Conservation (phyloP, 2,888 invertebrate genomes). For the Aspidiotus rigidus region DNA sequence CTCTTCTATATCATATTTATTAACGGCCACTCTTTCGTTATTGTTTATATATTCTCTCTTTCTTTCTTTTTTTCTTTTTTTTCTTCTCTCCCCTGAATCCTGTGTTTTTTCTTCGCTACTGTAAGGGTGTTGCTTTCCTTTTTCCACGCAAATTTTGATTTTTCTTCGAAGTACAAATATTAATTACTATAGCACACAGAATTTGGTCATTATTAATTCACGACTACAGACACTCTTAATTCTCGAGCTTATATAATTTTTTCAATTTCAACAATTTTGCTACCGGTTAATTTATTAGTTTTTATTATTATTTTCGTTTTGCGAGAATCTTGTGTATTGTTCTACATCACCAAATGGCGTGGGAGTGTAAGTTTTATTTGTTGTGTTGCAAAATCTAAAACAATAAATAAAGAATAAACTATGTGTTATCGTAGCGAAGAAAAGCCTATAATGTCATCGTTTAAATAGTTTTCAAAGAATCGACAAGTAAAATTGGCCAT, state of each 20-base stretch:
- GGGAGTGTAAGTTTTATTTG: slow-evolving; percentile 11
- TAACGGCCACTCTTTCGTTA: slow-evolving; percentile 33
- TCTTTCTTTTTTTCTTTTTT: slow-evolving; percentile 5
- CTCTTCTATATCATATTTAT: slow-evolving; percentile 32
- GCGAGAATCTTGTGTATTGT: neutral
- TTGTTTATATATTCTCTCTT: slow-evolving; percentile 26
- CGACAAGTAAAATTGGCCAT: slow-evolving; percentile 33
- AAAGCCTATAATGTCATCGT: slow-evolving; percentile 33
- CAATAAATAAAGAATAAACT: slow-evolving; percentile 33
- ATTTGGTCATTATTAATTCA: no score
- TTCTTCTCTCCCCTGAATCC: neutral
- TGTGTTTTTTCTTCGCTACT: no score
- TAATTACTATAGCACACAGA: no score
- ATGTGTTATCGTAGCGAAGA: slow-evolving; percentile 28
- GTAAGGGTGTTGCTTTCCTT: no score
- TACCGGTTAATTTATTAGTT: no score
- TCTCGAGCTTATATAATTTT: no score
- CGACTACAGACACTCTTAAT: no score
- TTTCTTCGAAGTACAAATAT: no score
- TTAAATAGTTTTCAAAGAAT: slow-evolving; percentile 33
- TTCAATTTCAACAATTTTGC: no score
- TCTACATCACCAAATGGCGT: slow-evolving; percentile 8
- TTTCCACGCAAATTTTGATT: no score
- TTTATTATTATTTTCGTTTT: neutral
- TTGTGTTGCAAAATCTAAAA: slow-evolving; percentile 11